These are phyloP conservation scores for Drosophila novamexicana DNA, from an alignment of 1,140 invertebrate species.

Conservation along the genomic window DNA sequence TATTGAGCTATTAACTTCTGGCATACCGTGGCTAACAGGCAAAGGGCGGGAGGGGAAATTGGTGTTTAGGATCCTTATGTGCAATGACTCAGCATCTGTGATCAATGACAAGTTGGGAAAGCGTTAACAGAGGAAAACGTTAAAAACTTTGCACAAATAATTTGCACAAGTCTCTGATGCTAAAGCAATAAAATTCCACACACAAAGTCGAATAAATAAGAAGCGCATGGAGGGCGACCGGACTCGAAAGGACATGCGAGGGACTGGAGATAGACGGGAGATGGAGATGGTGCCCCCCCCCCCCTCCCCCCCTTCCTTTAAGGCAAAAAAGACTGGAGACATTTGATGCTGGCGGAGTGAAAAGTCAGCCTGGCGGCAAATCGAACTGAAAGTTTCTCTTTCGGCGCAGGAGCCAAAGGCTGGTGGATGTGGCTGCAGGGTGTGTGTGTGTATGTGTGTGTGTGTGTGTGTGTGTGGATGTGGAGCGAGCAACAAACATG, in stretches of 20 bases:
- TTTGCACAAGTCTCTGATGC: slow-evolving; percentile 59
- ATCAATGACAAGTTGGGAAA: slow-evolving; percentile 48
- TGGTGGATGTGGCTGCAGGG: background rate
- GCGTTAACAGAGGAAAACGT: slow-evolving; percentile 39
- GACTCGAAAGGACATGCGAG: background rate
- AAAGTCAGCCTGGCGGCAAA: slow-evolving; percentile 76
- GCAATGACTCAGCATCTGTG: slow-evolving; percentile 29
- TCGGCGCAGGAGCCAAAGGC: slow-evolving; percentile 8
- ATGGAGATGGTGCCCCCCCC: background rate
- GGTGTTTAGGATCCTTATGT: background rate
- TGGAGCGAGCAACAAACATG: slow-evolving; percentile 43
- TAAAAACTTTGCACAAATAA: slow-evolving; percentile 68
- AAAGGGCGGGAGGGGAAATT: too few relatives aligned
- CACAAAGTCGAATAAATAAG: slow-evolving; percentile 53
- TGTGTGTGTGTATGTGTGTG: background rate
- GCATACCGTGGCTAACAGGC: too few relatives aligned
- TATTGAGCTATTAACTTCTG: slow-evolving; percentile 8
- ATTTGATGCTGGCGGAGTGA: slow-evolving; percentile 44
- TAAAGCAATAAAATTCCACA: slow-evolving; percentile 65
- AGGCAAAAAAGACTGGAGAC: slow-evolving; percentile 22
- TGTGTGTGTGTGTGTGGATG: background rate
- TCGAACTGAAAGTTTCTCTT: slow-evolving; percentile 71
- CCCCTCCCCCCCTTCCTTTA: too few relatives aligned
- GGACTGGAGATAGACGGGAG: too few relatives aligned
- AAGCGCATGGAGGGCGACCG: background rate